Evolutionary conservation across 1,140 invertebrate genomes (phyloP), one percentile per base, ranked within the genome.

Genomic region (Hyles euphorbiae): DNA sequence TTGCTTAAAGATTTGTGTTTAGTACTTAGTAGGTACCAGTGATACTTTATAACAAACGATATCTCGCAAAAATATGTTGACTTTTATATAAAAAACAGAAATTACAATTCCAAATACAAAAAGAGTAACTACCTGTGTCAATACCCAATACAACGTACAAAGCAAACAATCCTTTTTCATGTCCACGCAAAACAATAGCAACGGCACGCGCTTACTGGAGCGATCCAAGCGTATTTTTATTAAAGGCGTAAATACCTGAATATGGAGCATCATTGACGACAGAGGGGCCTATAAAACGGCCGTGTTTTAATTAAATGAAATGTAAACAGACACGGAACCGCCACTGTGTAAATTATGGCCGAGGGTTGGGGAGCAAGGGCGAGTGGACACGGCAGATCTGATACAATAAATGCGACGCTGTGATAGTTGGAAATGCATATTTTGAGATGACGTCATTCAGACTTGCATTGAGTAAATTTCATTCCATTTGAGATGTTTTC

Each of bases 221-320:
- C 22, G 47, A 48, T 48, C 47, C n/a, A 48, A 48, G 6, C 47
- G 22, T 47, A 12, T 48, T 56, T 5, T 56, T 47, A 56, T 47
- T 53, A 53, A 47, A 34, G 5, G 44, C 33, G 33, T 56, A 56
- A 56, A 56, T 34, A 56, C 32, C 32, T 56, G 46, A 56, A 48
- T 56, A 56, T 47, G 44, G 22, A 56, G 46, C 44, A 34, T 44
- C 40, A 56, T 56, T n/a, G 45, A 44, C 34, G 36, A 47, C 54
- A 47, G 44, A 47, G 44, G 44, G 45, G 58, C 52, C 45, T 50
- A 55, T 66, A 72, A 72, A 79, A 74, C 59, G 36, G 60, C 50
- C 57, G 62, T 68, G 51, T 76, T 77, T 79, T 82, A 82, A 82
- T 82, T 82, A 80, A 82, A 82, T 70, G 73, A 73, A 77, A 75